Conservation (phyloP, 2,797 vertebrate species). For the Dromococcyx pavoninus region DNA sequence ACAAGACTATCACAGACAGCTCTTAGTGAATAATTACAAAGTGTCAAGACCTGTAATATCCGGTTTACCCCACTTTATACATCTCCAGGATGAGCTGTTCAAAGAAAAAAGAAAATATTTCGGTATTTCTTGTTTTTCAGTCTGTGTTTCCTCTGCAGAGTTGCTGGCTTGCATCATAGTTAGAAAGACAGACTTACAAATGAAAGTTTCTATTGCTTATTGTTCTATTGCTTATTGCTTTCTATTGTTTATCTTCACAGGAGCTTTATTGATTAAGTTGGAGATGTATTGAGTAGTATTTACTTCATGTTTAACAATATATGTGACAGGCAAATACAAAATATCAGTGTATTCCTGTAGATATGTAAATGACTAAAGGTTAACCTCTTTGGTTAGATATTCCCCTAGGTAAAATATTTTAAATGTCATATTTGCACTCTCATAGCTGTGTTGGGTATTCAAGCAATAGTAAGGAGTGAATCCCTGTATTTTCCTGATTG, state of each 20-base stretch:
- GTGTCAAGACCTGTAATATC: neutral
- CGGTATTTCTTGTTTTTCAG: neutral
- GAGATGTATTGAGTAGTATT: neutral
- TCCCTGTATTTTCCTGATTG: neutral
- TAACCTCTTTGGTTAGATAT: slow-evolving; percentile 33
- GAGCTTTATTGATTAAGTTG: neutral
- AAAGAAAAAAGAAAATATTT: neutral
- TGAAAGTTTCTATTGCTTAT: neutral
- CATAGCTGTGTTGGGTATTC: slow-evolving; percentile 16
- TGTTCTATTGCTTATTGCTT: neutral
- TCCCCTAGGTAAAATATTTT: neutral
- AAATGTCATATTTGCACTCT: slow-evolving; percentile 62
- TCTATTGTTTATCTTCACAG: neutral
- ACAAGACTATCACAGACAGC: neutral
- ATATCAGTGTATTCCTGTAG: slow-evolving; percentile 13
- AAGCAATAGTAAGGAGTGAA: neutral
- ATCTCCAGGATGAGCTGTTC: neutral
- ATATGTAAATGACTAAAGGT: slow-evolving; percentile 44
- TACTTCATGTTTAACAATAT: neutral
- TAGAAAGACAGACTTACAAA: neutral
- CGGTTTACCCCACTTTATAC: neutral
- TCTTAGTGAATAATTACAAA: neutral
- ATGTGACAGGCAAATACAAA: neutral
- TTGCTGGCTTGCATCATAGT: neutral
- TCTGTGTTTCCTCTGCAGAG: neutral